Conservation (phyloP, 2,888 invertebrate species). For the Ichneumoninae sp. region DNA sequence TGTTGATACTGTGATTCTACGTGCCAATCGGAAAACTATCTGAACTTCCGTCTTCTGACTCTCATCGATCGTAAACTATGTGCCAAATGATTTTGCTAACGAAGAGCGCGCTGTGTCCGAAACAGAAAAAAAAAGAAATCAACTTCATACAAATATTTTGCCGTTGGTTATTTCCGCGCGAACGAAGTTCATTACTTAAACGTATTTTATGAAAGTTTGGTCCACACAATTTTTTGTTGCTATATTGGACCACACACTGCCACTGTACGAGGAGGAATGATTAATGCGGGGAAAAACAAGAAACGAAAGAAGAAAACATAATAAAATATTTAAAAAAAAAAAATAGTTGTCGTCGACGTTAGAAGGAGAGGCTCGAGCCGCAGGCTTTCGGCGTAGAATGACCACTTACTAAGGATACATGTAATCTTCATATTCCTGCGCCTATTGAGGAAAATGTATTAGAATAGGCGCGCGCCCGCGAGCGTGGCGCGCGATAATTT, state of each 20-base stretch:
- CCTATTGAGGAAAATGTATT: slow-evolving; percentile 64
- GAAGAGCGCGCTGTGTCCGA: slow-evolving; percentile 21
- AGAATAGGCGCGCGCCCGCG: slow-evolving; percentile 22
- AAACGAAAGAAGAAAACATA: not conserved
- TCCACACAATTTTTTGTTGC: slow-evolving; percentile 67
- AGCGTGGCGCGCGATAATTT: slow-evolving; percentile 32
- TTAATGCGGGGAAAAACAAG: slow-evolving; percentile 4
- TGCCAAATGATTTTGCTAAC: slow-evolving; percentile 59
- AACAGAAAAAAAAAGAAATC: slow-evolving; percentile 13
- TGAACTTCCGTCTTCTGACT: slow-evolving; percentile 55
- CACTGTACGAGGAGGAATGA: slow-evolving; percentile 65
- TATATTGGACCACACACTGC: slow-evolving; percentile 77
- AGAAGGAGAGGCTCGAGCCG: slow-evolving; percentile 76
- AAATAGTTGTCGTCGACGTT: not conserved
- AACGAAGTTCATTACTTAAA: slow-evolving; percentile 17
- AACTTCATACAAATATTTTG: slow-evolving; percentile 10
- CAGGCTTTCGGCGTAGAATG: slow-evolving; percentile 79
- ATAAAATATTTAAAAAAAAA: not conserved
- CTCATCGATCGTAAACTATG: slow-evolving; percentile 49
- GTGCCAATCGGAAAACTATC: slow-evolving; percentile 63
- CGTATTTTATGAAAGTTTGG: slow-evolving; percentile 68
- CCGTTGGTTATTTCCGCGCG: slow-evolving; percentile 19
- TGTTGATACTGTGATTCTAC: slow-evolving; percentile 56
- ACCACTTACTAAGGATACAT: slow-evolving; percentile 76
- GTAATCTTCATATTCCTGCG: slow-evolving; percentile 74